Conservation (phyloP, 2,888 invertebrate species). For the Andrena dorsata region DNA sequence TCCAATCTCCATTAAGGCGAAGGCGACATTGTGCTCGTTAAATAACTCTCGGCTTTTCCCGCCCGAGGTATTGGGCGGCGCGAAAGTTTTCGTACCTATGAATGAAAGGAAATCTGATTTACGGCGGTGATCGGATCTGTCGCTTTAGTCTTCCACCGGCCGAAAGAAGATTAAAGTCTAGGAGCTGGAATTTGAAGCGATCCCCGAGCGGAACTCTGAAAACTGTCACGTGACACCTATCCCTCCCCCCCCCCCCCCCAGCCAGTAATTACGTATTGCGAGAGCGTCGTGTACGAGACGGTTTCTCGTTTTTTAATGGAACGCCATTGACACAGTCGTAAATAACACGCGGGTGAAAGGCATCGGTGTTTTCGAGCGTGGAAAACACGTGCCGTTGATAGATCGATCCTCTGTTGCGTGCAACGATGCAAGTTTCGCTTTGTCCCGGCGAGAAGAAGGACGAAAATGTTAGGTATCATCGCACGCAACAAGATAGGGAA, state of each 20-base stretch:
- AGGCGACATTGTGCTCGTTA: background rate
- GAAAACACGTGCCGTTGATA: background rate
- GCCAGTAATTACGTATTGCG: constrained; percentile 31
- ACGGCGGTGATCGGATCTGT: constrained; percentile 53
- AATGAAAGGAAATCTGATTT: constrained; percentile 64
- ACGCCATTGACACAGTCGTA: background rate
- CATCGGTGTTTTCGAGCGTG: background rate
- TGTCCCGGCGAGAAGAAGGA: background rate
- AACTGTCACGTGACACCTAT: constrained; percentile 58
- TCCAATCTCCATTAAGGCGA: background rate
- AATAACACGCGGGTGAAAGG: background rate
- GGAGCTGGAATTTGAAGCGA: constrained; percentile 65
- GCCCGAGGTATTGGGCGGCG: background rate
- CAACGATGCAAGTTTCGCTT: constrained; percentile 1
- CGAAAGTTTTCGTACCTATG: constrained; percentile 54
- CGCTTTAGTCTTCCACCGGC: constrained; percentile 47
- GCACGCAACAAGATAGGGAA: constrained; percentile 73
- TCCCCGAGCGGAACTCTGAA: constrained; percentile 55
- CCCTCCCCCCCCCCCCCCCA: constrained; percentile 9
- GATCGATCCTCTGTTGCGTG: constrained; percentile 15
- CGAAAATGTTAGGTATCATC: constrained; percentile 34
- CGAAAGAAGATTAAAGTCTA: constrained; percentile 69
- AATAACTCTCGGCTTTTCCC: constrained; percentile 7
- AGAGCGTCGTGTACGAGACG: constrained; percentile 5
- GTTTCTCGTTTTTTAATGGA: background rate